Conservation (phyloP, 1,140 invertebrate species). For the Brachionus calyciflorus region DNA sequence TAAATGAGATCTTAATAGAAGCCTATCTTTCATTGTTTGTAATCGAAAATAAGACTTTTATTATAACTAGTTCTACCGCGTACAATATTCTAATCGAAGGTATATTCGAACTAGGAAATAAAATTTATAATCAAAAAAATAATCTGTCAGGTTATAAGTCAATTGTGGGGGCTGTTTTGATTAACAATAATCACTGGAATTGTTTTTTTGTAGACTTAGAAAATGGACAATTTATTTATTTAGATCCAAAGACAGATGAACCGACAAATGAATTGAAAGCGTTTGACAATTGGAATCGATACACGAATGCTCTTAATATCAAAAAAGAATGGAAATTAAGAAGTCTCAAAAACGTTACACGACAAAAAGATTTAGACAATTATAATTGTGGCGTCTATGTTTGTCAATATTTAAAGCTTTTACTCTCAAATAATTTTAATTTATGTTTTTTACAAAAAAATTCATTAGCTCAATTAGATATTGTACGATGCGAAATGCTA, state of each 20-base stretch:
- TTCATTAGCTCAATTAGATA: background rate
- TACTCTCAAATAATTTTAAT: background rate
- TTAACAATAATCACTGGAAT: background rate
- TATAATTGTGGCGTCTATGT: background rate
- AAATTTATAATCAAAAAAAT: background rate
- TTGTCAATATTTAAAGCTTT: background rate
- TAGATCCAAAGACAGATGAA: background rate
- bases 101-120: background rate
- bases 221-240: background rate
- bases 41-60: too few relatives aligned
- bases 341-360: background rate
- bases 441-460: background rate
- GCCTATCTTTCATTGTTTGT: too few relatives aligned
- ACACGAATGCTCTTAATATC: background rate
- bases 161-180: background rate
- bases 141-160: background rate
- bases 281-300: background rate
- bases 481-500: background rate
- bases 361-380: background rate
- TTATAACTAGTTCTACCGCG: too few relatives aligned
- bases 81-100: too few relatives aligned
- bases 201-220: background rate
- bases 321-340: background rate
- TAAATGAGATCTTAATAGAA: too few relatives aligned
- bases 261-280: background rate